A percentile compares a stretch with the other conserved stretches of the same genome.
Conservation (phyloP, 2,888 invertebrate species). For the Lochmaea capreae region DNA sequence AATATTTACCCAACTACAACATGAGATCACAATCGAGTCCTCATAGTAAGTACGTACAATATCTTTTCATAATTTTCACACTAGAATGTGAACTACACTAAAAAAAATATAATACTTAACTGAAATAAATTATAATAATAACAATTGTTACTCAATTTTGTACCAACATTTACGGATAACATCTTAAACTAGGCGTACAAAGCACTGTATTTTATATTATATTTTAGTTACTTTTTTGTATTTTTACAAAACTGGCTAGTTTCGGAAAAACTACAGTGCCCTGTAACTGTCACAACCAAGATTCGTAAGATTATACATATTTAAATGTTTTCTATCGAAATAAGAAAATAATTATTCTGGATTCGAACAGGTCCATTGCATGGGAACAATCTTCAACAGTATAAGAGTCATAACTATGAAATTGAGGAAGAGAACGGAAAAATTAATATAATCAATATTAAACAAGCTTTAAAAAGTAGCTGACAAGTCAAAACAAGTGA, state of each 20-base stretch:
- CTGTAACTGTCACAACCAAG: not conserved
- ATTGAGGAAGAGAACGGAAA: no score
- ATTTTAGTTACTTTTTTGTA: not conserved
- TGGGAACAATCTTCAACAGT: no score
- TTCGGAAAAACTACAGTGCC: not conserved
- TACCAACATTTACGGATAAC: conserved; percentile 42
- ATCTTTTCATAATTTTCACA: conserved; percentile 19
- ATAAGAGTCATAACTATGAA: no score
- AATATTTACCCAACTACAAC: conserved; percentile 15
- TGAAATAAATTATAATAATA: conserved; percentile 44
- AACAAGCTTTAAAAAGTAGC: no score
- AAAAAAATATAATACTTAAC: conserved; percentile 27
- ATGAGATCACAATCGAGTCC: conserved; percentile 38
- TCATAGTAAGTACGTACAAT: conserved; percentile 24
- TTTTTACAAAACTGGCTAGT: no score
- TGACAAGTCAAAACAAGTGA: no score
- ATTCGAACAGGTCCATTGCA: no score
- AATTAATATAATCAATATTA: no score
- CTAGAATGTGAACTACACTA: conserved; percentile 28
- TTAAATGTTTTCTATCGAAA: no score
- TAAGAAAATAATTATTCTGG: no score
- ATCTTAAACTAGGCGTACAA: conserved; percentile 13
- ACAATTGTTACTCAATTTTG: conserved; percentile 40
- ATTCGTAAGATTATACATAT: not conserved
- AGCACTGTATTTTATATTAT: not conserved